Evolutionary conservation across 2,113 vertebrate species (phyloP).

Genomic region (Pelobates fuscus): DNA sequence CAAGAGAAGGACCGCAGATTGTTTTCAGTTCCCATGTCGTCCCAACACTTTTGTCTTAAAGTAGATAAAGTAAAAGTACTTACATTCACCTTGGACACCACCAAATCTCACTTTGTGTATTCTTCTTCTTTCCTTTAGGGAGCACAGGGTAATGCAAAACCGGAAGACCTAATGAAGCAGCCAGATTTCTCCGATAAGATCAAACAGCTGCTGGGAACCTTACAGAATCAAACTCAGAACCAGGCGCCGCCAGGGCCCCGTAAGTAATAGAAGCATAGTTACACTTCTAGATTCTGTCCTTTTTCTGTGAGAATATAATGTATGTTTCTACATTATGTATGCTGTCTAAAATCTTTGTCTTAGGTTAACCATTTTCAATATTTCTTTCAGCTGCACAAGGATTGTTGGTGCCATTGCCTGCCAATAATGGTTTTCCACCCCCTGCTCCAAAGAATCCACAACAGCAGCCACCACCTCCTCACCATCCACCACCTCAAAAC

Average conservation of each 20-base stretch:
- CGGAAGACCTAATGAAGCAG: slow-evolving; percentile 89
- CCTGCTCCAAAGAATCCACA: slow-evolving; percentile 71
- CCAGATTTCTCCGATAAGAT: slow-evolving; percentile 91
- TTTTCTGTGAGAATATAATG: too few species aligned
- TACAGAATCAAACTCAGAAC: slow-evolving; percentile 56
- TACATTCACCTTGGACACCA: too few species aligned
- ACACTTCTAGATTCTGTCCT: too few species aligned
- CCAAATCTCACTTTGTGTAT: too few species aligned
- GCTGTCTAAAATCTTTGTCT: background rate
- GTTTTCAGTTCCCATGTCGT: too few species aligned
- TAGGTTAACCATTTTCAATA: background rate
- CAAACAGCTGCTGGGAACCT: slow-evolving; percentile 85
- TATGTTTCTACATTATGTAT: too few species aligned
- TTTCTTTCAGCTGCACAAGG: slow-evolving; percentile 67
- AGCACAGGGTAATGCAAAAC: slow-evolving; percentile 79
- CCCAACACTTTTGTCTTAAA: too few species aligned
- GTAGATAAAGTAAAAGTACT: too few species aligned
- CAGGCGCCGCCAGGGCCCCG: slow-evolving; percentile 50
- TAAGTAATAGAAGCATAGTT: background rate
- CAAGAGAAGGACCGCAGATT: too few species aligned
- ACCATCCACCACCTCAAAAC: slow-evolving; percentile 66
- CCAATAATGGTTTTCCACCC: slow-evolving; percentile 82
- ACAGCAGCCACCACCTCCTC: background rate
- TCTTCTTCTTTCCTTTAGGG: slow-evolving; percentile 58
- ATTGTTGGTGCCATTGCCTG: slow-evolving; percentile 77